phyloP scores from a whole-genome alignment of 2,113 vertebrate species.

The Casuarius casuarius region DNA sequence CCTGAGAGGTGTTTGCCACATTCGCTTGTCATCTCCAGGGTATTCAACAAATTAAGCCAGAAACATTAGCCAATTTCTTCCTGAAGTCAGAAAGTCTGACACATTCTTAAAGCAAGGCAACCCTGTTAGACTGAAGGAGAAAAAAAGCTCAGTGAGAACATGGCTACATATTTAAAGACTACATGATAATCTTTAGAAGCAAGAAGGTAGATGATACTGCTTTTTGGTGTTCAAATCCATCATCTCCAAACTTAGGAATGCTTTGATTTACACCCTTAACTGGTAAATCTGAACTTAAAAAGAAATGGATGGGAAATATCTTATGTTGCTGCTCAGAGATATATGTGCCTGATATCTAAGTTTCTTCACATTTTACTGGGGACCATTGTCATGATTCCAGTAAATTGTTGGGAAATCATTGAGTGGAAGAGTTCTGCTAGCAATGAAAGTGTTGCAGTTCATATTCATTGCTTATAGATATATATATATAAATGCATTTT shows the following conservation, averaged over 20 bases:
- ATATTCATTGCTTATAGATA: background rate
- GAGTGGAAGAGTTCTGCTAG: background rate
- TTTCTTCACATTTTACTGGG: background rate
- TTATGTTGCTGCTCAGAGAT: background rate
- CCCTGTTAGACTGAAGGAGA: background rate
- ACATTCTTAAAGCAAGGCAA: background rate
- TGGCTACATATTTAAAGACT: background rate
- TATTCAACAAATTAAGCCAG: background rate
- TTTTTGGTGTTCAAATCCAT: background rate
- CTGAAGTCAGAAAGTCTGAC: background rate
- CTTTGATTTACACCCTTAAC: background rate
- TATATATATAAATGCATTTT: conserved; percentile 1
- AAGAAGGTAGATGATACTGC: background rate
- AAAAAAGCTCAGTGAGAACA: background rate
- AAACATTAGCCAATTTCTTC: background rate
- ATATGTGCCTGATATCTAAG: background rate
- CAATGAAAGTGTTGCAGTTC: background rate
- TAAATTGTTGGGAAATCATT: background rate
- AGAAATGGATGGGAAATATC: background rate
- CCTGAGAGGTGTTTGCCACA: background rate
- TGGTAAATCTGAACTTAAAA: background rate
- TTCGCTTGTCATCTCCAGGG: background rate
- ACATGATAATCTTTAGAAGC: background rate
- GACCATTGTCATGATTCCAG: background rate
- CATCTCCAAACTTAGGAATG: background rate